A percentile compares a stretch with the other conserved stretches of the same genome.
Evolutionary conservation across 2,113 vertebrate genomes (phyloP).

Genomic region (Gallinago undulata): DNA sequence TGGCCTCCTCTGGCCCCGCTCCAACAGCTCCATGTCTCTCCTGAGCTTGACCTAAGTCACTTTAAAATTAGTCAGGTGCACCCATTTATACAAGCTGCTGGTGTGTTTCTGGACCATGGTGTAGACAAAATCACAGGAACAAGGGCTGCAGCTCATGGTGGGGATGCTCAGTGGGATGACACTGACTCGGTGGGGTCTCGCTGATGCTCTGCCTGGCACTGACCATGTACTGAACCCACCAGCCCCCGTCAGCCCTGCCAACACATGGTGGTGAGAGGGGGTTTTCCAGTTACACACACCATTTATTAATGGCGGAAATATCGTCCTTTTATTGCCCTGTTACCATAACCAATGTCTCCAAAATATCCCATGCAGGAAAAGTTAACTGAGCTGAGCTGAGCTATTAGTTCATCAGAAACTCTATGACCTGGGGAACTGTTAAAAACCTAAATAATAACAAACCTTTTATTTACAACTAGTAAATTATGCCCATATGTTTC

Average conservation of each 20-base stretch:
- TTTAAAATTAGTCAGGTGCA: background rate
- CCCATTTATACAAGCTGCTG: background rate
- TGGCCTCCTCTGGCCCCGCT: no score
- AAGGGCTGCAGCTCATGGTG: background rate
- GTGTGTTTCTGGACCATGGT: background rate
- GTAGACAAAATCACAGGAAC: background rate
- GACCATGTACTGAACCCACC: background rate
- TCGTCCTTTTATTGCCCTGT: background rate
- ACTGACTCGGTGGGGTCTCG: fast-evolving
- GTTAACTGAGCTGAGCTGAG: background rate
- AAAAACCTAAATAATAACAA: conserved; percentile 1
- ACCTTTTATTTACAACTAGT: background rate
- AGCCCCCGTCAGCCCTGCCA: background rate
- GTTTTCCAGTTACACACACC: background rate
- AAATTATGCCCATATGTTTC: background rate
- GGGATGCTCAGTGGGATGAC: no score
- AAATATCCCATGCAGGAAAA: background rate
- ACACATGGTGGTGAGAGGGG: fast-evolving
- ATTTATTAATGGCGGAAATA: background rate
- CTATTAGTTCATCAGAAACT: background rate
- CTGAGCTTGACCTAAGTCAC: background rate
- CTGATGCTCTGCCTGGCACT: fast-evolving
- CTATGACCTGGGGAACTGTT: background rate
- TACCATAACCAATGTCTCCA: background rate
- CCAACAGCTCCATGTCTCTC: no score